phyloP scores from a whole-genome alignment of 2,888 invertebrate species.

The Pheosia tremula region DNA sequence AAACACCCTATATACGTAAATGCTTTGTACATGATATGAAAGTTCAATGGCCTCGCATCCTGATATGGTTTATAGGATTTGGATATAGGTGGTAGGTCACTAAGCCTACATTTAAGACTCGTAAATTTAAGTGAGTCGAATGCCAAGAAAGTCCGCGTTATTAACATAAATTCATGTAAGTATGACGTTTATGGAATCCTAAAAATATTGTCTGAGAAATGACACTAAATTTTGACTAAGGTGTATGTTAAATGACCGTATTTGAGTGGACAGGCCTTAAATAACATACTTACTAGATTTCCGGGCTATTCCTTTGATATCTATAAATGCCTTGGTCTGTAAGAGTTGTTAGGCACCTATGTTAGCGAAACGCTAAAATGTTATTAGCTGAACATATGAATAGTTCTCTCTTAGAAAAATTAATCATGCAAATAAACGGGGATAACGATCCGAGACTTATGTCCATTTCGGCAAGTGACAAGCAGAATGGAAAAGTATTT shows the following conservation, averaged over 20 bases:
- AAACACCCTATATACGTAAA: not conserved
- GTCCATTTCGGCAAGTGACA: conserved; percentile 29
- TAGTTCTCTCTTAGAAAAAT: conserved; percentile 11
- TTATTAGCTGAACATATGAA: not conserved
- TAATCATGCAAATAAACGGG: conserved; percentile 30
- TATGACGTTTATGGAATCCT: not conserved
- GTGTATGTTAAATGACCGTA: conserved; percentile 11
- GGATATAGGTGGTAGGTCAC: conserved; percentile 20
- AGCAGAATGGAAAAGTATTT: conserved; percentile 33
- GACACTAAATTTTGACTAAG: conserved; percentile 11
- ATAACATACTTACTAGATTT: not conserved
- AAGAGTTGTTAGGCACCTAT: no score
- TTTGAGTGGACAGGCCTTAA: not conserved
- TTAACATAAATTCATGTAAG: conserved; percentile 5
- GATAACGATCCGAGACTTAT: conserved; percentile 24
- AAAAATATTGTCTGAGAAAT: conserved; percentile 6
- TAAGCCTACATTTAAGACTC: conserved; percentile 11
- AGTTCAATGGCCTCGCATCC: not conserved
- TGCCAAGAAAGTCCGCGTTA: conserved; percentile 1
- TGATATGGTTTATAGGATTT: conserved; percentile 8
- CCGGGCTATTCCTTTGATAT: not conserved
- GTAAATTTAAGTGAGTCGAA: not conserved
- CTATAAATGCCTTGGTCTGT: not conserved
- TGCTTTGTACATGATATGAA: not conserved
- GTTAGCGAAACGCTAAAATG: no score